Percentiles rank a stretch among this genome's conserved stretches.
phyloP scores from a whole-genome alignment of 53 echinoderm and acorn worm species.

The Arbacia lixula region DNA sequence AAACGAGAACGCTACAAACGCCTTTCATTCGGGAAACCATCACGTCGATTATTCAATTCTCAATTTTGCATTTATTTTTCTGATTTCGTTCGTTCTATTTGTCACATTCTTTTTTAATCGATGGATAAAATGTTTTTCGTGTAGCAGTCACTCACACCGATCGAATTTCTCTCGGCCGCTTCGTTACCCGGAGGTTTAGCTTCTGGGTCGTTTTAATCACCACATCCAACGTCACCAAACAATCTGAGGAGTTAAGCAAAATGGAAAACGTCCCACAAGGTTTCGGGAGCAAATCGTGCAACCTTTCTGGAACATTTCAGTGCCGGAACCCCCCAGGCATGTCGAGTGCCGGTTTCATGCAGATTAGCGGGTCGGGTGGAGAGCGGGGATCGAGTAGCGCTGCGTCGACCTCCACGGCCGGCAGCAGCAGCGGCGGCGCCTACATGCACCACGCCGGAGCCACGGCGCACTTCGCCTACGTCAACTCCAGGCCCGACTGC shows the following conservation, averaged over 20 bases:
- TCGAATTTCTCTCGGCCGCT: too few relatives aligned
- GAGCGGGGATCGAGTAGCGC: constrained; percentile 26
- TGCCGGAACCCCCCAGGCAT: constrained; percentile 44
- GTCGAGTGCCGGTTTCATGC: constrained; percentile 41
- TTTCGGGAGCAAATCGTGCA: constrained; percentile 50
- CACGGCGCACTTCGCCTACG: constrained; percentile 50
- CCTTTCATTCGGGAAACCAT: too few relatives aligned
- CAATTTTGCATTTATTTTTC: too few relatives aligned
- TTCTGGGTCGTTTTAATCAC: too few relatives aligned
- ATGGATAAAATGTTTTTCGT: too few relatives aligned
- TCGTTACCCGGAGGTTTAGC: too few relatives aligned
- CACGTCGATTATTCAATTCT: too few relatives aligned
- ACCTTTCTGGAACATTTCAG: constrained; percentile 48
- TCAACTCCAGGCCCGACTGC: constrained; percentile 64
- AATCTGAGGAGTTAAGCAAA: constrained; percentile 19
- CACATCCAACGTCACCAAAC: too few relatives aligned
- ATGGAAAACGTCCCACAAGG: constrained; percentile 53
- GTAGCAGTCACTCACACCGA: too few relatives aligned
- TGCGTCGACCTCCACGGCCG: constrained; percentile 6
- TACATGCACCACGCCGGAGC: constrained; percentile 10
- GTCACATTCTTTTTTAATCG: too few relatives aligned
- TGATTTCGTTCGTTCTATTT: too few relatives aligned
- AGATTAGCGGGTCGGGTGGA: constrained; percentile 33
- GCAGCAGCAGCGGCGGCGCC: constrained; percentile 14
- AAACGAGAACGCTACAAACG: too few relatives aligned